Evolutionary conservation across 2,888 invertebrate species (phyloP).

Genomic region (Sesia apiformis): DNA sequence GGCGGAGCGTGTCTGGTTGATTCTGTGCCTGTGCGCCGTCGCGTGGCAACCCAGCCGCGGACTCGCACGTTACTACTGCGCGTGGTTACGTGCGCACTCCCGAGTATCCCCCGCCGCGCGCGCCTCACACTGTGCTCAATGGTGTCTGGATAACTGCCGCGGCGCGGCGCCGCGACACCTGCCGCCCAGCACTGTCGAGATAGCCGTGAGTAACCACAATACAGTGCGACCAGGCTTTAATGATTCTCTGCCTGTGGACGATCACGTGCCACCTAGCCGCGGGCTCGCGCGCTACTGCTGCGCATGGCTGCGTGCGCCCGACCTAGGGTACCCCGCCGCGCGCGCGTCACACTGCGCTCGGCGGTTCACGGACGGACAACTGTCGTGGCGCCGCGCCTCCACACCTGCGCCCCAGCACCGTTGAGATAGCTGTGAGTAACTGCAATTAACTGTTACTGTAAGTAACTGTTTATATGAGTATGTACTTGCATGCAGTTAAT

Average conservation of each 20-base stretch:
- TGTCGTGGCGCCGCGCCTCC: slow-evolving; percentile 90
- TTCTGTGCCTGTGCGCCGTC: slow-evolving; percentile 91
- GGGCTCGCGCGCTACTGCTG: slow-evolving; percentile 86
- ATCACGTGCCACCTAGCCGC: slow-evolving; percentile 95
- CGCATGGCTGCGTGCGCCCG: slow-evolving; percentile 52
- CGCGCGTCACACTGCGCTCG: slow-evolving; percentile 86
- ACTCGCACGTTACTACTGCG: slow-evolving; percentile 84
- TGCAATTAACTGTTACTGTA: slow-evolving; percentile 36
- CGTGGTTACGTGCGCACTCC: slow-evolving; percentile 54
- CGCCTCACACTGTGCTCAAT: slow-evolving; percentile 88
- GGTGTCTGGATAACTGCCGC: slow-evolving; percentile 94
- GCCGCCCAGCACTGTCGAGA: slow-evolving; percentile 94
- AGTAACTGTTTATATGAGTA: no score
- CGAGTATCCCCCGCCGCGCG: slow-evolving; percentile 24
- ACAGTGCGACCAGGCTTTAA: no score
- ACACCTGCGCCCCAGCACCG: slow-evolving; percentile 90
- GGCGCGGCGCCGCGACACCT: slow-evolving; percentile 88
- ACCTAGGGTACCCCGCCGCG: slow-evolving; percentile 21
- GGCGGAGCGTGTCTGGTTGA: slow-evolving; percentile 89
- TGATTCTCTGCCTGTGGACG: slow-evolving; percentile 89
- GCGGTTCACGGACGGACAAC: slow-evolving; percentile 93
- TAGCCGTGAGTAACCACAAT: slow-evolving; percentile 84
- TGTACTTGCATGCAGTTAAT: no score
- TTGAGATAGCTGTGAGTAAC: slow-evolving; percentile 89
- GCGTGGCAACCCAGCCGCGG: slow-evolving; percentile 93